A percentile compares a stretch with the other conserved stretches of the same genome.
These are phyloP conservation scores for Elanus axillaris DNA, from an alignment of 2,113 vertebrate genomes.

Conservation along the genomic window DNA sequence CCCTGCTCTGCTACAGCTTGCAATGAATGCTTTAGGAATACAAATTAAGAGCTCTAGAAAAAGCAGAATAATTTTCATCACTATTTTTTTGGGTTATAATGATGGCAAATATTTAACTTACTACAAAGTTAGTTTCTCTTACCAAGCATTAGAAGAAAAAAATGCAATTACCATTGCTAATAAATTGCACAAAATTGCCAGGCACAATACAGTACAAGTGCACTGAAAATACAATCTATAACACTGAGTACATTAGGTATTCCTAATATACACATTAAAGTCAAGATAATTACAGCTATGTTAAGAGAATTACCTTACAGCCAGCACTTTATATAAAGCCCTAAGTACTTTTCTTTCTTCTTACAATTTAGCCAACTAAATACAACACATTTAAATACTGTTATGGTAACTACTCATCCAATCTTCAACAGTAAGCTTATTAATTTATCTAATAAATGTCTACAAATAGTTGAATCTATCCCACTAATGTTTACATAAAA, in stretches of 20 bases:
- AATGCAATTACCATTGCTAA: not conserved
- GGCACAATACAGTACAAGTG: not conserved
- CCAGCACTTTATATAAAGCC: not conserved
- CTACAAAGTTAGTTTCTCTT: not conserved
- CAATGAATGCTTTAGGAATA: not conserved
- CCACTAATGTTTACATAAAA: not conserved
- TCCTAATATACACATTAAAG: not conserved
- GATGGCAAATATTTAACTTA: not conserved
- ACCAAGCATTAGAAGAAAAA: not conserved
- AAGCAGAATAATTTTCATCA: not conserved
- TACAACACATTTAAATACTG: not conserved
- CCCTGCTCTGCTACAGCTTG: not conserved
- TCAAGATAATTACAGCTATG: slow-evolving; percentile 8
- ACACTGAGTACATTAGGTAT: not conserved
- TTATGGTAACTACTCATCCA: not conserved
- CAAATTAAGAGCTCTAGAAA: not conserved
- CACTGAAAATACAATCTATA: not conserved
- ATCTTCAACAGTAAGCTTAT: not conserved
- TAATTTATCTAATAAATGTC: not conserved
- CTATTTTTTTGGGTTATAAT: not conserved
- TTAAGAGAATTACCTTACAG: not conserved
- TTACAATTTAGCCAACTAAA: slow-evolving; percentile 6
- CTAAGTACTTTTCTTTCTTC: not conserved
- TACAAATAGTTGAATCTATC: not conserved
- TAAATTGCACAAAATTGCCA: not conserved